Percentiles rank a stretch among this genome's conserved stretches.
These are phyloP conservation scores for Patagioenas fasciata DNA, from an alignment of 2,113 vertebrate genomes.

Conservation along the genomic window DNA sequence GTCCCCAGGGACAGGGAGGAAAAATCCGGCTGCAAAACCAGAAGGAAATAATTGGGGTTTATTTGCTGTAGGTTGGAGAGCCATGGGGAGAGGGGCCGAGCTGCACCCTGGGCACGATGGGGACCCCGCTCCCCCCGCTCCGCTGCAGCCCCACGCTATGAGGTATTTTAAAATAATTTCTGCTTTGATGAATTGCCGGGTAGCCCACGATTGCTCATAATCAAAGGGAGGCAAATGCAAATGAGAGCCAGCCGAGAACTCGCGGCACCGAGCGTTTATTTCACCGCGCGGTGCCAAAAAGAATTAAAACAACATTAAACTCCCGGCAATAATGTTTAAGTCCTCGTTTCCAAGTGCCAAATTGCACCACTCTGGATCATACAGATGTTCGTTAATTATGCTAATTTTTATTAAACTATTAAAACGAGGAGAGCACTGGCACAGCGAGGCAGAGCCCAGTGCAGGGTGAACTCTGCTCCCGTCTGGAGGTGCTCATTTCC, in stretches of 20 bases:
- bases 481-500: slow-evolving; percentile 73
- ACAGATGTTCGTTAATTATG: slow-evolving; percentile 90
- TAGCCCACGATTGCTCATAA: slow-evolving; percentile 73
- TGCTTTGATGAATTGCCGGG: slow-evolving; percentile 75
- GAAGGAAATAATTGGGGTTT: not conserved
- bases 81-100: not conserved
- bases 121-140: not conserved
- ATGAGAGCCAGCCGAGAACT: slow-evolving; percentile 76
- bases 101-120: not conserved
- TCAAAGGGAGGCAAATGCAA: slow-evolving; percentile 78
- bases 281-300: slow-evolving; percentile 76
- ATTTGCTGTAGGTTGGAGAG: not conserved
- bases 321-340: slow-evolving; percentile 80
- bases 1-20: not conserved
- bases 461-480: slow-evolving; percentile 75
- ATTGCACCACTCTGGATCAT: slow-evolving; percentile 82
- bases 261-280: slow-evolving; percentile 73
- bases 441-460: slow-evolving; percentile 74
- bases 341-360: slow-evolving; percentile 83
- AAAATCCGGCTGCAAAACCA: not conserved
- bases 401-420: slow-evolving; percentile 89
- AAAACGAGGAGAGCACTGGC: slow-evolving; percentile 80
- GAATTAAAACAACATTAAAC: slow-evolving; percentile 89
- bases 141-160: slow-evolving; percentile 35
- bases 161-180: slow-evolving; percentile 78